Percentiles rank a stretch among this genome's conserved stretches.
Conservation (phyloP, 1,140 invertebrate species). For the Drosophila neocordata region DNA sequence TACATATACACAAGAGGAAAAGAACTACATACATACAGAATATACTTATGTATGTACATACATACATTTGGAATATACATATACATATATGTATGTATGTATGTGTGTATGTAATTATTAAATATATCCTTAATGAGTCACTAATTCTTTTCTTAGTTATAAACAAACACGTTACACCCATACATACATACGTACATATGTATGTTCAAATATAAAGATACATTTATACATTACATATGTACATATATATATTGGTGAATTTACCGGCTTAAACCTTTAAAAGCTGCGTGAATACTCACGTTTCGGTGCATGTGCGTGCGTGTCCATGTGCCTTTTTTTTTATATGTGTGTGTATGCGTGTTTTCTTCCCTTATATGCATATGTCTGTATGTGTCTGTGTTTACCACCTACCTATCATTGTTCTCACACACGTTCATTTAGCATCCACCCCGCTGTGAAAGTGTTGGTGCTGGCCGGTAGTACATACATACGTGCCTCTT, state of each 20-base stretch:
- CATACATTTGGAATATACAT: too few species aligned
- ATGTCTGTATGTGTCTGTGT: conserved; percentile 28
- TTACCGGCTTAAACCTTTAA: neutral
- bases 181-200: too few species aligned
- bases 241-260: too few species aligned
- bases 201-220: too few species aligned
- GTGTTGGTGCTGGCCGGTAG: neutral
- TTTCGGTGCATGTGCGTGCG: conserved; percentile 32
- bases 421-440: conserved; percentile 2
- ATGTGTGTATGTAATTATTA: too few species aligned
- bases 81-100: conserved; percentile 26
- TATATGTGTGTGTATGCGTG: conserved; percentile 22
- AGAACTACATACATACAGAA: too few species aligned
- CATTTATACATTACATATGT: too few species aligned
- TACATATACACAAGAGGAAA: too few species aligned
- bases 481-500: conserved; percentile 14
- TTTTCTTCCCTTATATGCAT: neutral
- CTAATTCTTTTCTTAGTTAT: too few species aligned
- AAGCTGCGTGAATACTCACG: conserved; percentile 19
- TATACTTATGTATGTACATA: too few species aligned
- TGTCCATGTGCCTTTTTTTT: conserved; percentile 21
- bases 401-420: conserved; percentile 2
- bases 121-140: too few species aligned
- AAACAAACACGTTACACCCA: too few species aligned
- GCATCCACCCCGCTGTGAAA: conserved; percentile 12